Base-by-base conservation (phyloP, 2,797 vertebrate genomes). In the Chaenodraco wilsoni region DNA sequence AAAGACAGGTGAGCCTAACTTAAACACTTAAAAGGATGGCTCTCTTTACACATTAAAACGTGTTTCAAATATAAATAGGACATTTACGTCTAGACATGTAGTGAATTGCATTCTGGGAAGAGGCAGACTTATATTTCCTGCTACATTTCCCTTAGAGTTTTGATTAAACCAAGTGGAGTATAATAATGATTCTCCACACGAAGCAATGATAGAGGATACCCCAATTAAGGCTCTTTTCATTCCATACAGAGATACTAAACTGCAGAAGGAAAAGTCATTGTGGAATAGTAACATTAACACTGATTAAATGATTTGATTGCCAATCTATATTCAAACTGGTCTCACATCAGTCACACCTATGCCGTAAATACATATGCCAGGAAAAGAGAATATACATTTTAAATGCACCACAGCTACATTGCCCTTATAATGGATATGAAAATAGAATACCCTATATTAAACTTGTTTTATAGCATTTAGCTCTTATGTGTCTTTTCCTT, bases 261-360 rank as follows among this genome's bases (percentile, higher is more conserved):
- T 48, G 68, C 37, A 76, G 11, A 72, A 78, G 49, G 78, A 69
- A 75, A 11, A 44, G 73, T 71, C 60, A 78, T 61, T 56, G 75
- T 84, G 73, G 74, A 72, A 82, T 71, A 74, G 74, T 87, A 74
- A 86, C 49, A 78, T 81, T 69, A 87, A 91, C 76, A 71, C 82
- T 86, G 86, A 78, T 59, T 67, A 79, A 59, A 87, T 83, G 52
- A 69, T 74, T 58, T 49, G 31, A 82, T 79, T 75, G 45, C 23
- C 69, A 74, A 76, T 69, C 46, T 73, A 75, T 74, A 84, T 81
- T 91, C 69, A 91, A 89, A 92, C 87, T 89, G 23, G 58, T 87
- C 83, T 84, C 87, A 85, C 78, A 66, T 74, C 56, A 73, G 86
- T 88, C 85, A 85, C 87, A 84, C 84, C 87, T 66, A 23, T 65